Base-by-base conservation (phyloP, 2,888 invertebrate genomes). In the Pachydiplax longipennis region DNA sequence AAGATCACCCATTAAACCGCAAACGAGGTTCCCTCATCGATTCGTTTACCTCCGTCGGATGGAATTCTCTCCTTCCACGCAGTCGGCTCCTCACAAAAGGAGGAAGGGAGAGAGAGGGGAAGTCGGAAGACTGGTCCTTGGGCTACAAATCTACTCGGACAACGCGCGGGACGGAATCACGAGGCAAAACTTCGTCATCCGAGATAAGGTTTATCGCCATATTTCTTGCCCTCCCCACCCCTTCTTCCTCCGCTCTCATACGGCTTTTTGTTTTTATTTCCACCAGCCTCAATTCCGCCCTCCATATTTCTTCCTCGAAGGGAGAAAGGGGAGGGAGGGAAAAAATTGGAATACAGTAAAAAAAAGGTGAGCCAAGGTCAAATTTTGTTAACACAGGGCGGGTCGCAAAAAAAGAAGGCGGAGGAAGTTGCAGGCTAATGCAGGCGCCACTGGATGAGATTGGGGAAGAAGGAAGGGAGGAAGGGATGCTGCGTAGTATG, bases 191-290 rank as follows among this genome's bases (percentile, higher is more conserved):
- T 87, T 87, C 61, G 87, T 87, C 87, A 37, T 35, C 61, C 37
- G 37, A 61, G 87, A 65, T 87, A 87, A 87, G 87, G 87, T 65
- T 87, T 61, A 87, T 87, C 87, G 65, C 87, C 87, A 61, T 61
- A 65, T 65, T 87, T 58, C 61, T 58, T 87, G 61, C 37, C 73
- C 83, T 35, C 58, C 48, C 44, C 13, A 13, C 81, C 18, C 40
- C 40, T 81, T 81, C 40, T 37, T 13, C n/a, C 22, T 25, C 48
- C 10, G 25, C 44, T 82, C 48, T 48, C 82, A 40, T 25, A 22
- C 40, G 44, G 44, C 13, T 82, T 48, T 22, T 44, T 48, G 73
- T 73, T 73, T 73, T 73, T 73, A 73, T 73, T 73, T 73, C 73
- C 13, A 82, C 87, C 35, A 58, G 58, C 53, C 37, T 73, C 73